These are phyloP conservation scores for Discoglossus pictus DNA, from an alignment of 2,797 vertebrate species.

Conservation along the genomic window DNA sequence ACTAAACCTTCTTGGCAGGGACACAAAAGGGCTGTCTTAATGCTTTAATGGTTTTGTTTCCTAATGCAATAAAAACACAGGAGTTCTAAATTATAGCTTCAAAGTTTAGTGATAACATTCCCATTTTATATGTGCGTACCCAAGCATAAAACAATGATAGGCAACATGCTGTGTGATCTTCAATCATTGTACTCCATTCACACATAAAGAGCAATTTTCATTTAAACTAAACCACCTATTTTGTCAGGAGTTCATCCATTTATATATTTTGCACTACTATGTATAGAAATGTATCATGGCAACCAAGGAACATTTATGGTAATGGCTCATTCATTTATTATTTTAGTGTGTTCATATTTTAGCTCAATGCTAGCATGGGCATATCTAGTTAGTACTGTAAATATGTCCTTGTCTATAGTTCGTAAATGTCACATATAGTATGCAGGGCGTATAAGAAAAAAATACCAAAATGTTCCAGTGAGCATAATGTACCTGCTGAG, in stretches of 20 bases:
- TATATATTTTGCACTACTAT: conserved; percentile 24
- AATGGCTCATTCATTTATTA: background rate
- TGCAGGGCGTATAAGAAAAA: too few relatives aligned
- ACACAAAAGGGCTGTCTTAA: conserved; percentile 97
- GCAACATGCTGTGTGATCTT: background rate
- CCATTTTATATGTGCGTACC: conserved; percentile 16
- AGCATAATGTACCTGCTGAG: too few relatives aligned
- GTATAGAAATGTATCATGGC: conserved; percentile 17
- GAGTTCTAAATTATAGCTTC: conserved; percentile 73
- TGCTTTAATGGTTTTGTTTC: conserved; percentile 82
- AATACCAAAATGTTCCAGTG: too few relatives aligned
- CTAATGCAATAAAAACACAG: conserved; percentile 89
- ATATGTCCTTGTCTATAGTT: too few relatives aligned
- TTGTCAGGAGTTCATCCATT: conserved; percentile 14
- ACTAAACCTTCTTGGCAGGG: conserved; percentile 86
- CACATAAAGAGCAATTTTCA: background rate
- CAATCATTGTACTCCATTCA: background rate
- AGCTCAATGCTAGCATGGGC: too few relatives aligned
- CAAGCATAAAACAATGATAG: conserved; percentile 6
- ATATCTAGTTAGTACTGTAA: too few relatives aligned
- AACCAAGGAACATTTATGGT: conserved; percentile 32
- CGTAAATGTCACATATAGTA: too few relatives aligned
- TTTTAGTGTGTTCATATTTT: background rate
- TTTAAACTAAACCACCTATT: background rate
- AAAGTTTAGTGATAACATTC: conserved; percentile 51